phyloP scores from a whole-genome alignment of 2,888 invertebrate species.

The Pandemis corylana region DNA sequence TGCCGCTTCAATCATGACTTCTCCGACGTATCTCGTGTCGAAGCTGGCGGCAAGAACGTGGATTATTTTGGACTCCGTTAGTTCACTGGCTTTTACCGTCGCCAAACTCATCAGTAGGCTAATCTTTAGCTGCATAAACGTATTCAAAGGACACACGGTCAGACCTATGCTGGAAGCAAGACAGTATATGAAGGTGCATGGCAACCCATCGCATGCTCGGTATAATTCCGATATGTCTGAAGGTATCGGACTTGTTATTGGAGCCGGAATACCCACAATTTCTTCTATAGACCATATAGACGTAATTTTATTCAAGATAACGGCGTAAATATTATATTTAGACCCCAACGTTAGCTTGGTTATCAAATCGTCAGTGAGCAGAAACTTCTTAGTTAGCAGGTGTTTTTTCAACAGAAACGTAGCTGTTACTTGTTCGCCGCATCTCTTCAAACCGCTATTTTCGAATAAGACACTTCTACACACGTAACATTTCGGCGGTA shows the following conservation, averaged over 20 bases:
- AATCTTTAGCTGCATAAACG: constrained; percentile 77
- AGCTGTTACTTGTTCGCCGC: constrained; percentile 70
- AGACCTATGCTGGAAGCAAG: constrained; percentile 72
- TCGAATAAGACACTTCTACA: constrained; percentile 72
- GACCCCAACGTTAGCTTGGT: constrained; percentile 61
- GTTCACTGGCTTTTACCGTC: constrained; percentile 68
- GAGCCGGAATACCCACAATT: constrained; percentile 53
- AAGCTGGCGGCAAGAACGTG: constrained; percentile 69
- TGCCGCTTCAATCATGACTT: constrained; percentile 68
- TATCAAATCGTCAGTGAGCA: constrained; percentile 70
- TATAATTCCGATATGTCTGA: constrained; percentile 64
- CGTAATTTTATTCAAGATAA: constrained; percentile 61
- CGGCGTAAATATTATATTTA: constrained; percentile 58
- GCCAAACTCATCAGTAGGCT: constrained; percentile 70
- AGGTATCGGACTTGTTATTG: constrained; percentile 59
- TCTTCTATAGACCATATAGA: constrained; percentile 68
- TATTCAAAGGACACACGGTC: constrained; percentile 68
- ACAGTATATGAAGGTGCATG: constrained; percentile 78
- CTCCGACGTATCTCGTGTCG: constrained; percentile 67
- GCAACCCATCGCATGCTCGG: constrained; percentile 59
- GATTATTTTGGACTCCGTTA: constrained; percentile 62
- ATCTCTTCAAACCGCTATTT: constrained; percentile 72
- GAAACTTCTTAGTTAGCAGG: constrained; percentile 56
- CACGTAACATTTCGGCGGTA: constrained; percentile 67
- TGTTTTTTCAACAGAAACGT: constrained; percentile 59